Evolutionary conservation across 2,113 vertebrate genomes (phyloP).

Genomic region (Microcebus griseorufus): DNA sequence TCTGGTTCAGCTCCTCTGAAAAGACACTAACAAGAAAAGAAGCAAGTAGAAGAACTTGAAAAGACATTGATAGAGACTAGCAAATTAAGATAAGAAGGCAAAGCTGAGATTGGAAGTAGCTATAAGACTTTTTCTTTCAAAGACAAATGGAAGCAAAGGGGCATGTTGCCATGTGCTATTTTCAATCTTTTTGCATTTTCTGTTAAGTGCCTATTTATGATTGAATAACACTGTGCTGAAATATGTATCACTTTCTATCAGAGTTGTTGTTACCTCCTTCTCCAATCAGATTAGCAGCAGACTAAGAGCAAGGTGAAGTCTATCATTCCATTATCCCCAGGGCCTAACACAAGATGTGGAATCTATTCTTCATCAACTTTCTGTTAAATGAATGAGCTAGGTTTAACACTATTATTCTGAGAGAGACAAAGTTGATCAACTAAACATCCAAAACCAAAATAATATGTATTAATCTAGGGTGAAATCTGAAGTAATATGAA

Average conservation of each 20-base stretch:
- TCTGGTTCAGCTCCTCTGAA: not conserved
- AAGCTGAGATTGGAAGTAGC: not conserved
- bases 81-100: not conserved
- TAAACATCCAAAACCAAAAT: conserved; percentile 2
- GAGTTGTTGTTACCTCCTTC: not conserved
- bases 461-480: not conserved
- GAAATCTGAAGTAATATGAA: not conserved
- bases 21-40: not conserved
- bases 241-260: not conserved
- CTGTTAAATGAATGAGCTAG: not conserved
- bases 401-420: not conserved
- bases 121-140: not conserved
- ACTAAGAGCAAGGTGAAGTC: not conserved
- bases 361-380: not conserved
- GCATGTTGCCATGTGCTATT: not conserved
- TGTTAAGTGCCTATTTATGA: not conserved
- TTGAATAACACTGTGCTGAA: not conserved
- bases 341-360: not conserved
- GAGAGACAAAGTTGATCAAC: not conserved
- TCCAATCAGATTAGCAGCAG: not conserved
- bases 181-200: not conserved
- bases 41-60: not conserved
- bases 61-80: not conserved
- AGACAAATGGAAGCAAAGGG: not conserved
- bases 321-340: not conserved